phyloP scores from a whole-genome alignment of 2,113 vertebrate genomes.

The Ariopsis seemanni region DNA sequence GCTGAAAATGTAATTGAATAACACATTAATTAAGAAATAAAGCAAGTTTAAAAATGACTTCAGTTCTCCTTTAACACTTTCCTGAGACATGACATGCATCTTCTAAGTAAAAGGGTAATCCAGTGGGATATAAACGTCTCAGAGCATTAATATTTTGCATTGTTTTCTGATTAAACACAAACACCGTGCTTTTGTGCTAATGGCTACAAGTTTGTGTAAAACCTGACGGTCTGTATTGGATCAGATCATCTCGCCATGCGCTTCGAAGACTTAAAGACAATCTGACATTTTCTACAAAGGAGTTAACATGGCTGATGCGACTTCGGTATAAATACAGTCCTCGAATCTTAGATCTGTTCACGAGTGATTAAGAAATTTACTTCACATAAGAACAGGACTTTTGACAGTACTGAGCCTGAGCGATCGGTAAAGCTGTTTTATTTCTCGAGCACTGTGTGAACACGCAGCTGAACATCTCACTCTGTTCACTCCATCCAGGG shows the following conservation, averaged over 20 bases:
- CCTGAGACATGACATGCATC: too few species aligned
- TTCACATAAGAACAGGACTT: neutral
- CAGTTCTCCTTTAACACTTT: too few species aligned
- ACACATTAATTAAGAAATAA: too few species aligned
- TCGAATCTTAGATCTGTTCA: neutral
- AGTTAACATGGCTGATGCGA: neutral
- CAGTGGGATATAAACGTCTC: too few species aligned
- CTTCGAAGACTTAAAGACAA: too few species aligned
- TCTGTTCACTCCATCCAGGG: neutral
- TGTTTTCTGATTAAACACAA: neutral
- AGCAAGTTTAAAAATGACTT: too few species aligned
- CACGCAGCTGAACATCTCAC: neutral
- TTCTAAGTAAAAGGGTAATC: too few species aligned
- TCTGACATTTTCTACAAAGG: too few species aligned
- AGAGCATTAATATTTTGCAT: neutral
- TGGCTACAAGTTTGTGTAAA: neutral
- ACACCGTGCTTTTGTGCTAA: neutral
- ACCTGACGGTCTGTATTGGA: neutral
- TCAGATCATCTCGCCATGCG: neutral
- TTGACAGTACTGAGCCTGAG: neutral
- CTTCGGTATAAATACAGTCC: neutral
- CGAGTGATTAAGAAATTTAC: neutral
- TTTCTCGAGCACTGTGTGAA: neutral
- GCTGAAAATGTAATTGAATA: too few species aligned
- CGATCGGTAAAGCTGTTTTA: neutral